Base-by-base conservation (phyloP, 2,797 vertebrate species). In the Cichlasoma orientale region DNA sequence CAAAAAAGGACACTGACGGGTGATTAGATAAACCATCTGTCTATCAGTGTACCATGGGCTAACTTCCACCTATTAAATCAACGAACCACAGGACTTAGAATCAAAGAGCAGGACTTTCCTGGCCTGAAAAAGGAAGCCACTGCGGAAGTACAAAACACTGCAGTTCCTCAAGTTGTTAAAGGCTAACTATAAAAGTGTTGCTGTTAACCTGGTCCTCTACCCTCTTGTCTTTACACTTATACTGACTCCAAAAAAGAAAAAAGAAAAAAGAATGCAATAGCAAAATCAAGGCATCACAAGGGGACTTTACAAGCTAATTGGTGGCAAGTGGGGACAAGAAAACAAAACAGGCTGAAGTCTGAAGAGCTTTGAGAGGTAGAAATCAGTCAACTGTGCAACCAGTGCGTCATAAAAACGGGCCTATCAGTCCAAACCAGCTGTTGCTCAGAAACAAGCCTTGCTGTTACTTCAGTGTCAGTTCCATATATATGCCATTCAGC, bases 31-130 rank as follows among this genome's bases (percentile, higher is more conserved):
- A 66, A 66, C 61, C 3, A 27, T 19, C 38, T 25, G 38, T 25
- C 36, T 27, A 47, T 47, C 23, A 7, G 14, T 27, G 23, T 66
- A 27, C 19, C 23, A 66, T 47, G 2, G 23, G 25, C 14, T 12
- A 66, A 66, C 61, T 66, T 66, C 8, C 61, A 50, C 61, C 25
- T 50, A 50, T 68, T 13, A 68, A n/a, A 68, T 68, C 41, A 68
- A 50, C 50, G 5, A 50, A 29, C 10, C 18, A 29, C 16, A 50
- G 61, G 19, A 47, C 3, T 47, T 47, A 4, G 16, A 19, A 41
- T 16, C 23, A 66, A 66, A 16, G 23, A 66, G 16, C 38, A 27
- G 61, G 61, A 47, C 16, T 27, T 47, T 66, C 38, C 23, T 47
- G 61, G 38, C 61, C 23, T 66, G 63, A 13, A 50, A 66, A 50